Evolutionary conservation across 2,888 invertebrate species (phyloP), one percentile per base, ranked within the genome.

Genomic region (Syrista parreyssii): DNA sequence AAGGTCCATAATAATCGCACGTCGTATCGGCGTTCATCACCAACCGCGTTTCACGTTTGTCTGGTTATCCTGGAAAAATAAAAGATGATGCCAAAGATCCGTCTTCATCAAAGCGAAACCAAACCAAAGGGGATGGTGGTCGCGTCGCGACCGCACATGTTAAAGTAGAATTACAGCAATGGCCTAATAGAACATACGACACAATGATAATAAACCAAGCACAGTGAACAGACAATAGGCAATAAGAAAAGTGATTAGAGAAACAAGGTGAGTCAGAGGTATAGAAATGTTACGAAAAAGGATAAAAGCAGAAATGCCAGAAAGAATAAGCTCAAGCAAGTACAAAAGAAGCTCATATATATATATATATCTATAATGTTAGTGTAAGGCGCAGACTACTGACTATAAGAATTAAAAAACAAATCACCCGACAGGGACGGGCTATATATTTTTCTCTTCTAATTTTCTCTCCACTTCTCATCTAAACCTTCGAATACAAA

Each of bases 41-140:
- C 90, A 90, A 90, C 90, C 90, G 88, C 85, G 86, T 87, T 85
- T 83, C 85, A 82, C 72, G 80, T 75, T 75, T 79, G 23, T 85
- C 82, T 81, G 83, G 82, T 86, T 71, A 81, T 86, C 88, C 88
- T 89, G 88, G 85, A 88, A 89, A 87, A 84, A 86, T 79, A 83
- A 86, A 84, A 75, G 71, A 77, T 81, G 78, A 86, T 85, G 86
- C 85, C 84, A 87, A 86, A 88, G 87, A 88, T 89, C 87, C 88
- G 87, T 88, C 82, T 86, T 88, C 84, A 88, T 88, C 87, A 84
- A 87, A 88, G 86, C 85, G 77, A 55, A 83, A 82, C 80, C 79
- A 84, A 84, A 82, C 81, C 83, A 81, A 82, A 81, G 74, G 77
- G 31, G 31, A 31, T 55, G 23, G 55, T 55, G 9, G 36, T 55